phyloP scores from a whole-genome alignment of 2,797 vertebrate species.

The Pristis pectinata region DNA sequence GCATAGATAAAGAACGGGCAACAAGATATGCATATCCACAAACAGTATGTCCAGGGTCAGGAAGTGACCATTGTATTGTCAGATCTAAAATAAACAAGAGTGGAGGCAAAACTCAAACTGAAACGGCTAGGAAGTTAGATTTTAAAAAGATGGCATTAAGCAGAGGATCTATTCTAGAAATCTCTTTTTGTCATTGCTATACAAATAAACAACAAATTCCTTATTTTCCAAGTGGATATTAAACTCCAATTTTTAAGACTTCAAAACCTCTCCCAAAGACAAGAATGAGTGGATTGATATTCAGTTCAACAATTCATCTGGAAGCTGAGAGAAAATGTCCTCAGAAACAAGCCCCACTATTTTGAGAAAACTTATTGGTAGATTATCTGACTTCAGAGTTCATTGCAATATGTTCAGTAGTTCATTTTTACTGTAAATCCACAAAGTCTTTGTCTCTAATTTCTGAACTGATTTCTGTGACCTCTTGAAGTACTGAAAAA shows the following conservation, averaged over 20 bases:
- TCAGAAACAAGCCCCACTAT: neutral
- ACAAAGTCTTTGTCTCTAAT: too few relatives aligned
- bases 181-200: neutral
- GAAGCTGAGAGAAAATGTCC: neutral
- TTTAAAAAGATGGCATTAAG: neutral
- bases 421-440: too few relatives aligned
- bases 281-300: neutral
- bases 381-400: neutral
- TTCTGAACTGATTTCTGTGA: too few relatives aligned
- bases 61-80: neutral
- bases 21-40: neutral
- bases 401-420: too few relatives aligned
- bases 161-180: neutral
- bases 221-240: neutral
- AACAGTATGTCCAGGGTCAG: neutral
- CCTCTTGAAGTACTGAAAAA: too few relatives aligned
- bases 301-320: neutral
- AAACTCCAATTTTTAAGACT: neutral
- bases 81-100: neutral
- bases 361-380: neutral
- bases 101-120: neutral
- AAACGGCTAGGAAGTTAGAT: neutral
- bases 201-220: neutral
- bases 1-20: neutral
- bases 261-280: neutral